These are phyloP conservation scores for Xenopus borealis DNA, from an alignment of 2,113 vertebrate species.

Conservation along the genomic window DNA sequence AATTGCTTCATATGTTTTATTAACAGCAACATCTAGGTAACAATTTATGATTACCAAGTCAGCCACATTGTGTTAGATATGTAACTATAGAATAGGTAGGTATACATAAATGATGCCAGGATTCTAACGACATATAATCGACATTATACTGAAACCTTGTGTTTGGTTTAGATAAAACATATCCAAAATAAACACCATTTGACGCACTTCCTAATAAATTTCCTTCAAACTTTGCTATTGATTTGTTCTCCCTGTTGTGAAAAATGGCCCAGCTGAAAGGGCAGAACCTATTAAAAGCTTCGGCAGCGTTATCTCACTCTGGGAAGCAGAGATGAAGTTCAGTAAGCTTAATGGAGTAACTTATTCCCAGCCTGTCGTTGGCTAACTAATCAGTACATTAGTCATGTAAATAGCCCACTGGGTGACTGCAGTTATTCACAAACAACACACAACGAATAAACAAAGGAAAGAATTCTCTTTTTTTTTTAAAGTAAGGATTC, in stretches of 20 bases:
- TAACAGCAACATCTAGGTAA: too few species aligned
- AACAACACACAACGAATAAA: slow-evolving; percentile 21
- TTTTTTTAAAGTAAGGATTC: background rate
- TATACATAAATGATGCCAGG: too few species aligned
- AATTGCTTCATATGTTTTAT: too few species aligned
- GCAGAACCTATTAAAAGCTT: slow-evolving; percentile 14
- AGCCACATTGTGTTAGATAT: too few species aligned
- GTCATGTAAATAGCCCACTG: slow-evolving; percentile 28
- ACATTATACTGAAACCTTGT: background rate
- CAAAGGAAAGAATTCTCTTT: slow-evolving; percentile 10
- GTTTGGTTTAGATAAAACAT: slow-evolving; percentile 29
- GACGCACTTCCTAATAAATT: slow-evolving; percentile 25
- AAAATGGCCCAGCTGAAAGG: slow-evolving; percentile 17
- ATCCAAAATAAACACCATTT: slow-evolving; percentile 34
- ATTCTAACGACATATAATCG: too few species aligned
- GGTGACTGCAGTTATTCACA: slow-evolving; percentile 36
- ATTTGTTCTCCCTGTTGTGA: slow-evolving; percentile 19
- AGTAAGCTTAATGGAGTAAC: slow-evolving; percentile 7
- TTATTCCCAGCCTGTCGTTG: slow-evolving; percentile 33
- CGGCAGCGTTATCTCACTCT: background rate
- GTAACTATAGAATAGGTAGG: too few species aligned
- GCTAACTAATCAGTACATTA: slow-evolving; percentile 41
- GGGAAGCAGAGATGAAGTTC: background rate
- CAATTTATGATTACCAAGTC: too few species aligned
- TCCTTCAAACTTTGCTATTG: slow-evolving; percentile 18